Evolutionary conservation across 1,140 invertebrate species (phyloP), one percentile per base, ranked within the genome.

Genomic region (Anagrus nilaparvatae): DNA sequence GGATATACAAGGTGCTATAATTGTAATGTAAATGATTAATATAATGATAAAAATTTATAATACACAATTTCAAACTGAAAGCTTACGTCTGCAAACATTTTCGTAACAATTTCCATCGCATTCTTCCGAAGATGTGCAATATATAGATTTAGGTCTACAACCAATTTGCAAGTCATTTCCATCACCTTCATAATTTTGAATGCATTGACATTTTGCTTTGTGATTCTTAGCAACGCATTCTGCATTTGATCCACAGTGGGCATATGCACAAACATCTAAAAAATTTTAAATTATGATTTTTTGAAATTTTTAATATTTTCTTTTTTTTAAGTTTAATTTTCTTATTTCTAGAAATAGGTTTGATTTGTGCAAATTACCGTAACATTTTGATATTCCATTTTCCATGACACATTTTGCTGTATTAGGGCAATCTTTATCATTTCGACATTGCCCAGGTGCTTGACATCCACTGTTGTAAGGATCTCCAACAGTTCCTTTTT

Each of bases 41-140:
- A 20, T 36, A 13, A 42, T 16, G 5, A 37, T 39, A 40, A 27
- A 43, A 33, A 41, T 9, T 33, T 41, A n/a, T 33, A 10, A 8
- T 24, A 20, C 13, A 5, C 27, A 20, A 31, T 32, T 24, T 12
- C 4, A 33, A 30, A n/a, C 27, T 34, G 5, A 2, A 38, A 30
- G 69, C 77, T 74, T 73, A 87, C 82, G 79, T 76, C 79, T 78
- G 58, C 88, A 92, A 38, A 80, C 68, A 49, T 76, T 76, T 55
- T 82, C 80, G 56, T 87, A 82, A 57, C 89, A 93, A 54, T 84
- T 82, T 36, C 72, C 58, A 24, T 78, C 73, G 63, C 88, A 94
- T 48, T 90, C 82, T 17, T 67, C 58, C 50, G 77, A 81, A 36
- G 71, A 68, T 25, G 67, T 69, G 58, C 88, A 93, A 23, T 75